These are phyloP conservation scores for Bergia puertoricense DNA, from an alignment of 92 coral and sea anemone species.

Conservation along the genomic window DNA sequence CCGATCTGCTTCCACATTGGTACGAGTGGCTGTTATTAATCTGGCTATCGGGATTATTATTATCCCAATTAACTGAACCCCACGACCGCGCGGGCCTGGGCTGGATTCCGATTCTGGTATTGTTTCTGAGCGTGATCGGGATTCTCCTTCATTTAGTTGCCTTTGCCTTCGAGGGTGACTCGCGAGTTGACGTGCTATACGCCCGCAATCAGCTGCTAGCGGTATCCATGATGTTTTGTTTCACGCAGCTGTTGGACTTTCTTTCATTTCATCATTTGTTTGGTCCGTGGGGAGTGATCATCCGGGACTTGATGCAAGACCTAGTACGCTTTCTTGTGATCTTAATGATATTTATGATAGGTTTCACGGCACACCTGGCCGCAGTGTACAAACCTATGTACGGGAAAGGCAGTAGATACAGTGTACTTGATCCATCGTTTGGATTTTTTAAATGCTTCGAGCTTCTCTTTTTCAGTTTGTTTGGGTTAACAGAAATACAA, in stretches of 20 bases:
- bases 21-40: slow-evolving; percentile 89
- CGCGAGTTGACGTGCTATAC: slow-evolving; percentile 74
- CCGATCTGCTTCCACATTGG: slow-evolving; percentile 79
- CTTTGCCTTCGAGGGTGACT: slow-evolving; percentile 67
- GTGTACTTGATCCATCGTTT: slow-evolving; percentile 29
- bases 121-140: slow-evolving; percentile 77
- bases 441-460: slow-evolving; percentile 77
- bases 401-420: slow-evolving; percentile 31
- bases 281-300: slow-evolving; percentile 99
- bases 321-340: slow-evolving; percentile 93
- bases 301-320: slow-evolving; percentile 98
- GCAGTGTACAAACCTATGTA: slow-evolving; percentile 90
- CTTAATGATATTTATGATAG: slow-evolving; percentile 86
- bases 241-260: slow-evolving; percentile 90
- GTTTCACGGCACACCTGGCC: slow-evolving; percentile 95
- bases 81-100: slow-evolving; percentile 98
- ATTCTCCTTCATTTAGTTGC: slow-evolving; percentile 86
- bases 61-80: slow-evolving; percentile 95
- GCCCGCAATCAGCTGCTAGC: slow-evolving; percentile 95
- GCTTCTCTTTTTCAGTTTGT: slow-evolving; percentile 86
- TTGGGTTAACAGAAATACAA: slow-evolving; percentile 79
- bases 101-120: slow-evolving; percentile 89
- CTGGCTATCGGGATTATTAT: slow-evolving; percentile 91
- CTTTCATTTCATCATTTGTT: slow-evolving; percentile 97
- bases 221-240: slow-evolving; percentile 92